phyloP scores from a whole-genome alignment of 2,797 vertebrate species.

The Tympanoctomys barrerae region DNA sequence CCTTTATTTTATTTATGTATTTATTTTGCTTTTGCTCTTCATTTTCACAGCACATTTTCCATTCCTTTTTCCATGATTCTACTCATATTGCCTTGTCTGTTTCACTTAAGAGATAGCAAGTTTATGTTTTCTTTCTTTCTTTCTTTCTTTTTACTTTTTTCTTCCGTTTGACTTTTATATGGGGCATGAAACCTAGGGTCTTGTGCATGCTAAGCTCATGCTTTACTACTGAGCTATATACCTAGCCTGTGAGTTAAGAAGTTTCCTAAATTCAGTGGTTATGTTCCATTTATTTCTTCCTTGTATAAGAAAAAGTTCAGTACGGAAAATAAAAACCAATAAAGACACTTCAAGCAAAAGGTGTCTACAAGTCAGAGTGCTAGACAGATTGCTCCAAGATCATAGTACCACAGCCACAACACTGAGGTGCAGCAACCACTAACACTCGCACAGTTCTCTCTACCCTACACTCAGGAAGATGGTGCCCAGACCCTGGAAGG shows the following conservation, averaged over 20 bases:
- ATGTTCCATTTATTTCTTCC: background rate
- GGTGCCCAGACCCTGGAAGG: background rate
- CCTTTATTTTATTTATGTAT: no score
- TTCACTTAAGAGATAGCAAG: background rate
- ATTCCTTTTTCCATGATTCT: background rate
- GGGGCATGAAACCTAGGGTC: background rate
- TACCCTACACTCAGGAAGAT: background rate
- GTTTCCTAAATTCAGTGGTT: background rate
- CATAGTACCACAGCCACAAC: background rate
- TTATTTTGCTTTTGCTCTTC: background rate
- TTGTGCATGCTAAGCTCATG: background rate
- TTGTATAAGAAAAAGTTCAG: background rate
- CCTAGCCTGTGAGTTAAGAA: background rate
- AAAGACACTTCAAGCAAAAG: background rate
- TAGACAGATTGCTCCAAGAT: background rate
- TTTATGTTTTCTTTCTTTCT: background rate
- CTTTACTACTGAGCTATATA: background rate
- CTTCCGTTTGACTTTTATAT: background rate
- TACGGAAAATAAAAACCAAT: background rate
- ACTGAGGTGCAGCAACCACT: background rate
- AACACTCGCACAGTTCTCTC: background rate
- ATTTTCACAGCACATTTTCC: background rate
- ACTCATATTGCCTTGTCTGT: background rate
- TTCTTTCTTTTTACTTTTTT: background rate
- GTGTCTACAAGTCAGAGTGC: background rate